Evolutionary conservation across 2,113 vertebrate genomes (phyloP).

Genomic region (Pseudorhombus dupliciocellatus): DNA sequence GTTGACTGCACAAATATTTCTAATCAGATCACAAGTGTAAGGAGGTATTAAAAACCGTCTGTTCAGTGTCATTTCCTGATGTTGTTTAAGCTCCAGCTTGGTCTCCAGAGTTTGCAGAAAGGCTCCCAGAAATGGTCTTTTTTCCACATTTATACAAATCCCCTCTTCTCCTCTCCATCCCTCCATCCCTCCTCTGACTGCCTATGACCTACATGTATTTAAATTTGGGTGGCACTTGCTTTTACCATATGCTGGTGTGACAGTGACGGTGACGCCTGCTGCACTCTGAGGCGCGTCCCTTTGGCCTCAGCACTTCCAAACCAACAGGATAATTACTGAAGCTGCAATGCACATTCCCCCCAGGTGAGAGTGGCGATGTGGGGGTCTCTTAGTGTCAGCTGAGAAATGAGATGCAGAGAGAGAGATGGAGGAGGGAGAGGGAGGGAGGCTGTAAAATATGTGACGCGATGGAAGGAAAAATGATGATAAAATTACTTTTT

Average conservation of each 20-base stretch:
- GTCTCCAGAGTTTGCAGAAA: not conserved
- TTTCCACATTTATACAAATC: conserved; percentile 9
- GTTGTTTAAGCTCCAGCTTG: not conserved
- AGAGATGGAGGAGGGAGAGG: not conserved
- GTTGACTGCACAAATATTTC: not conserved
- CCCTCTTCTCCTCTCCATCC: conserved; percentile 1
- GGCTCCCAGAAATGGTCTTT: not conserved
- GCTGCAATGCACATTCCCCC: conserved; percentile 43
- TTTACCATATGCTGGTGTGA: conserved; percentile 23
- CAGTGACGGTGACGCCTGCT: conserved; percentile 42
- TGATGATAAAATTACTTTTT: conserved; percentile 66
- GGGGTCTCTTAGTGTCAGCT: conserved; percentile 46
- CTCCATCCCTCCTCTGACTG: conserved; percentile 18
- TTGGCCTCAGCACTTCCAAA: conserved; percentile 59
- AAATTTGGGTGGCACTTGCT: conserved; percentile 50
- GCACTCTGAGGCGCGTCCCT: conserved; percentile 56
- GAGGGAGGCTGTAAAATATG: conserved; percentile 38
- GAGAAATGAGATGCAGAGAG: conserved; percentile 54
- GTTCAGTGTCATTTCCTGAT: not conserved
- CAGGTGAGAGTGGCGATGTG: conserved; percentile 41
- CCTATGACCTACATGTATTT: conserved; percentile 51
- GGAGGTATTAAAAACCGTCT: not conserved
- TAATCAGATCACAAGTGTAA: not conserved
- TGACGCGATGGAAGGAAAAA: conserved; percentile 47
- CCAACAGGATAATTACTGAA: conserved; percentile 67